Conservation (phyloP, 2,113 vertebrate species). For the Eolophus roseicapilla region DNA sequence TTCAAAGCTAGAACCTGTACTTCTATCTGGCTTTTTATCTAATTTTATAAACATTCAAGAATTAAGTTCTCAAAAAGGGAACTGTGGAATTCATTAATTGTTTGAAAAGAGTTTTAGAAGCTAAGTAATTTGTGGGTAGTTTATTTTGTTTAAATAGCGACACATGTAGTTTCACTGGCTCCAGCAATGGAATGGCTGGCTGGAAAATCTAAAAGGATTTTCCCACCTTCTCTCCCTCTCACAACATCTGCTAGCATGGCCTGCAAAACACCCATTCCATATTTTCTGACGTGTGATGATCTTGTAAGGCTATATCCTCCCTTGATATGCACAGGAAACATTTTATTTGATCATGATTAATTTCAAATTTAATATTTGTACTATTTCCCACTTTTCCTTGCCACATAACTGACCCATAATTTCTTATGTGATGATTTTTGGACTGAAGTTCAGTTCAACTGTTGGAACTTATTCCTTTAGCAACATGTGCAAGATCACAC, state of each 20-base stretch:
- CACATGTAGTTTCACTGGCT: neutral
- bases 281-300: neutral
- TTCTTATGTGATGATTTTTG: neutral
- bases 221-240: neutral
- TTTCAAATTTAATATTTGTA: neutral
- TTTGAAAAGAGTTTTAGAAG: neutral
- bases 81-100: neutral
- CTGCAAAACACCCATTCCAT: neutral
- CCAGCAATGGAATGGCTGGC: neutral
- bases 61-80: neutral
- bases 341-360: neutral
- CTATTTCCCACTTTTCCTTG: neutral
- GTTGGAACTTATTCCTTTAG: neutral
- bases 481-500: neutral
- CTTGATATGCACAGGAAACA: neutral
- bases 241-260: neutral
- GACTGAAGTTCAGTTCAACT: neutral
- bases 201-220: neutral
- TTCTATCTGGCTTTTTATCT: neutral
- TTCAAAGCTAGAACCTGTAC: neutral
- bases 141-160: conserved; percentile 9
- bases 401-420: neutral
- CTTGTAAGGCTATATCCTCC: neutral
- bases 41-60: neutral
- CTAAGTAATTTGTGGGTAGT: neutral